Percentiles rank a stretch among this genome's conserved stretches.
Conservation (phyloP, 2,888 invertebrate species). For the Drosophila meridiana region DNA sequence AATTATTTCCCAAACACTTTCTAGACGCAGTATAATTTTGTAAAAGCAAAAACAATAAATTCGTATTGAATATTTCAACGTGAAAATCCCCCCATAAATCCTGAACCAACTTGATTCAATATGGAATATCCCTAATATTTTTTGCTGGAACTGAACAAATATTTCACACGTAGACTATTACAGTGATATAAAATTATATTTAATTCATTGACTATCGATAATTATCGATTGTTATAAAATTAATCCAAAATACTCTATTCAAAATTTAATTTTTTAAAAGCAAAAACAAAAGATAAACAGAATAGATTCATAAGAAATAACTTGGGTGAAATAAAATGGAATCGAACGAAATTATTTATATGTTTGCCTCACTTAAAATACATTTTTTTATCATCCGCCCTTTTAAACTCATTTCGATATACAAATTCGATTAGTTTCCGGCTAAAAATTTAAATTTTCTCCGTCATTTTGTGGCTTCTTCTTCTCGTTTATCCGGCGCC, state of each 20-base stretch:
- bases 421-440: slow-evolving; percentile 4
- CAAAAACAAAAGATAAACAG: not conserved
- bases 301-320: not conserved
- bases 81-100: not conserved
- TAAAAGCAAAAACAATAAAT: too few relatives aligned
- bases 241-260: too few relatives aligned
- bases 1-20: too few relatives aligned
- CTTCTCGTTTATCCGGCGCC: not conserved
- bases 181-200: not conserved
- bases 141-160: not conserved
- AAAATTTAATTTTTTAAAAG: too few relatives aligned
- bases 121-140: slow-evolving; percentile 18
- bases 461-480: not conserved
- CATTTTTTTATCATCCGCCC: not conserved
- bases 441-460: not conserved
- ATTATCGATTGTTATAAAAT: not conserved
- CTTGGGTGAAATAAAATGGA: not conserved
- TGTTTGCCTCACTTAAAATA: not conserved
- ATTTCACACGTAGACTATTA: not conserved
- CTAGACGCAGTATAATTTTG: too few relatives aligned
- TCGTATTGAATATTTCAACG: too few relatives aligned
- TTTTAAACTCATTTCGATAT: not conserved
- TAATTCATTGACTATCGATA: not conserved
- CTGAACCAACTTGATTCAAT: not conserved
- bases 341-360: not conserved